phyloP scores from a whole-genome alignment of 2,888 invertebrate species.

The Altica lythri region DNA sequence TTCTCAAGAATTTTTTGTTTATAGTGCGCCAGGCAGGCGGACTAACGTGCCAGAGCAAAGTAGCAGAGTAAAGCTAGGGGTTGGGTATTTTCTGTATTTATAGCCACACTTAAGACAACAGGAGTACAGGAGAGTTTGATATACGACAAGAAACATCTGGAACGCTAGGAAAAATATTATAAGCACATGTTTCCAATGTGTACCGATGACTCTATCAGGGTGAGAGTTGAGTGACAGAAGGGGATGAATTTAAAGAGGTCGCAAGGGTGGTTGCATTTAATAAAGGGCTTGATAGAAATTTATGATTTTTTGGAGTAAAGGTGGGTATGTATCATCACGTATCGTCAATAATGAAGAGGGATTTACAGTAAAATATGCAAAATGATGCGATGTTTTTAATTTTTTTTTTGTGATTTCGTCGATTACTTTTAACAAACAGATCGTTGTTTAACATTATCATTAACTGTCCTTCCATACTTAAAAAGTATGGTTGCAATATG shows the following conservation, averaged over 20 bases:
- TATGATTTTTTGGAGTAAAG: not conserved
- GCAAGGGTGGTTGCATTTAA: slow-evolving; percentile 5
- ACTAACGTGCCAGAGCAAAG: not conserved
- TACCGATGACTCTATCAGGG: slow-evolving; percentile 30
- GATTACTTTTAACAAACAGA: no score
- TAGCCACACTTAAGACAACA: slow-evolving; percentile 49
- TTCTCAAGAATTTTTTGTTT: slow-evolving; percentile 25
- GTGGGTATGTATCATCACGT: not conserved
- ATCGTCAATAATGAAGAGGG: no score
- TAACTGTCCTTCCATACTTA: no score
- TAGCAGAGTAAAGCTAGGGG: slow-evolving; percentile 14
- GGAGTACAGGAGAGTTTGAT: slow-evolving; percentile 43
- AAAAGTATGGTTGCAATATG: no score
- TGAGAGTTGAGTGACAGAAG: slow-evolving; percentile 22
- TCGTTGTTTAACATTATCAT: no score
- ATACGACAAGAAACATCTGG: slow-evolving; percentile 49
- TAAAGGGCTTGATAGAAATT: slow-evolving; percentile 11
- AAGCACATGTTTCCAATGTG: slow-evolving; percentile 32
- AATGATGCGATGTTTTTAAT: no score
- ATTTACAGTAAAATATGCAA: no score
- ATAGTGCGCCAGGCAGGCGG: not conserved
- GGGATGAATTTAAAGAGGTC: slow-evolving; percentile 13
- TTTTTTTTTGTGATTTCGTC: no score
- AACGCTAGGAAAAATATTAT: slow-evolving; percentile 47
- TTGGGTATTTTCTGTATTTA: slow-evolving; percentile 45